Evolutionary conservation across 2,113 vertebrate genomes (phyloP), one percentile per base, ranked within the genome.

Genomic region (Scomber scombrus): DNA sequence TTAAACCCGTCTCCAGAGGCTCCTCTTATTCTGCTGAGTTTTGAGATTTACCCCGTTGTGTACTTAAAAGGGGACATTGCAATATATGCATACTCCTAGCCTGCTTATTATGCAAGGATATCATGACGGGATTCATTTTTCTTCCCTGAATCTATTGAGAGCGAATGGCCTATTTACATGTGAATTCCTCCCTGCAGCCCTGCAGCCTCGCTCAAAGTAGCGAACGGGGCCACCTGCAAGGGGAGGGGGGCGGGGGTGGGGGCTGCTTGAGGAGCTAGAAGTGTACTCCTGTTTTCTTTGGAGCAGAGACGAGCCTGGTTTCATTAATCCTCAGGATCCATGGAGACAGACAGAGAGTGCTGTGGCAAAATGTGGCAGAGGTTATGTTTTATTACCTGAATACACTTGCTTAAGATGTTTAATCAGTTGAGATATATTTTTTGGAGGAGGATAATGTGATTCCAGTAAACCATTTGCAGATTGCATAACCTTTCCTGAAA

Each of bases 111-210:
- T 85, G 80, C 80, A 82, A 80, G 92, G 88, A 87, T 93, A 82
- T 90, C 58, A 9, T 89, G 91, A 92, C 85, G 88, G 86, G 87
- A 91, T 88, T 86, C 87, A 89, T 92, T 91, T 92, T 82, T 91
- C 80, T 71, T 51, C 67, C 67, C 64, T 29, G 29, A 34, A 80
- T 82, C 88, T 89, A 66, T 75, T 82, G 90, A 87, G 90, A 92
- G 88, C 80, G 69, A 84, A 82, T 74, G 79, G 60, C 81, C 91
- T 88, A 93, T 95, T 96, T 96, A 92, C 95, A 95, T 95, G 79
- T 92, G 92, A 95, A 95, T 96, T 93, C 91, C 82, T 62, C 13
- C 81, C 60, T 57, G 29, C 46, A 75, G 64, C 82, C 81, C 72
- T 52, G 81, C 56, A 88, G 88, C 85, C 55, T 83, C 13, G 34